phyloP scores from a whole-genome alignment of 92 coral and sea anemone species.

The Zoanthus sansibaricus region DNA sequence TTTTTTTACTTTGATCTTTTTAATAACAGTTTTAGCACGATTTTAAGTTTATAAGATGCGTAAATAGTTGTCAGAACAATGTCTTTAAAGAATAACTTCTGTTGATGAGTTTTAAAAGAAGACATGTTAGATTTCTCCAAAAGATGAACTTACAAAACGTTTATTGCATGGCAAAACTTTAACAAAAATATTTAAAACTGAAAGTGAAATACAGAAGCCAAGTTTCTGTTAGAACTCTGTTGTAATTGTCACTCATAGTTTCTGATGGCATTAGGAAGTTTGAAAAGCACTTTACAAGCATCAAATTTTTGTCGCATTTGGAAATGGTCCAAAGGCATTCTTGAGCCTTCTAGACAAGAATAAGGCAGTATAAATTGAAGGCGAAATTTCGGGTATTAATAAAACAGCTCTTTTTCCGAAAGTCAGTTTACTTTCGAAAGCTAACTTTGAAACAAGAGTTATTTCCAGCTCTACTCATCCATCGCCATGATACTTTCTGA shows the following conservation, averaged over 20 bases:
- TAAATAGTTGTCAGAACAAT: background rate
- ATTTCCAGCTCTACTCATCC: too few relatives aligned
- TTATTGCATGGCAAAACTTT: background rate
- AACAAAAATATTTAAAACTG: background rate
- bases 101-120: background rate
- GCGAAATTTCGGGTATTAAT: too few relatives aligned
- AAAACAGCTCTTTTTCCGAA: background rate
- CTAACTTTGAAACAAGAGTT: too few relatives aligned
- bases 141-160: background rate
- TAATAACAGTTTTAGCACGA: background rate
- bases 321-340: background rate
- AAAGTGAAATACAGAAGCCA: background rate
- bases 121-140: background rate
- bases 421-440: background rate
- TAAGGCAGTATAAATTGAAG: background rate
- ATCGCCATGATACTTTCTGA: too few relatives aligned
- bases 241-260: background rate
- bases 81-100: background rate
- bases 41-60: background rate
- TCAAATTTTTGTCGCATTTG: constrained; percentile 15
- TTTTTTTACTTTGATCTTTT: background rate
- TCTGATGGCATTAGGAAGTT: background rate
- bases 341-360: background rate
- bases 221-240: background rate
- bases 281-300: constrained; percentile 1